Conservation (phyloP, 2,888 invertebrate genomes). For the Spisula subtruncata region DNA sequence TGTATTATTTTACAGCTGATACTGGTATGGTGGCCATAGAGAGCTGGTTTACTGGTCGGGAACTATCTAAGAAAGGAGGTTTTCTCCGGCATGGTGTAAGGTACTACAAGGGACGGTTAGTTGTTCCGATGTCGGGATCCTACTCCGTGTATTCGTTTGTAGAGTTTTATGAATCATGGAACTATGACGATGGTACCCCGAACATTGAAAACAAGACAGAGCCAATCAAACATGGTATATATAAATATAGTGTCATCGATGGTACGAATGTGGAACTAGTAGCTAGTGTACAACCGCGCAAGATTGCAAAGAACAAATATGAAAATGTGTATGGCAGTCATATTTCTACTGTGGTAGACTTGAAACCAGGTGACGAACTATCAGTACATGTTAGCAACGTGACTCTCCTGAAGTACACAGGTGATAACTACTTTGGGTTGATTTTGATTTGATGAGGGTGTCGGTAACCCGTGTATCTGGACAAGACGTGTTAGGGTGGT, state of each 20-base stretch:
- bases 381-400: slow-evolving; percentile 41
- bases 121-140: slow-evolving; percentile 34
- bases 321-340: slow-evolving; percentile 35
- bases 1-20: background rate
- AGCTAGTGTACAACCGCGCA: slow-evolving; percentile 29
- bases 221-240: slow-evolving; percentile 40
- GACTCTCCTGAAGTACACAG: background rate
- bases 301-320: slow-evolving; percentile 21
- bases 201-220: background rate
- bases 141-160: slow-evolving; percentile 38
- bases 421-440: slow-evolving; percentile 45
- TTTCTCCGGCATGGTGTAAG: slow-evolving; percentile 33
- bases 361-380: slow-evolving; percentile 47
- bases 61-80: slow-evolving; percentile 24
- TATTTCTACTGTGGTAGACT: slow-evolving; percentile 30
- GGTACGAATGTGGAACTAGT: slow-evolving; percentile 16
- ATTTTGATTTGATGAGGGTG: slow-evolving; percentile 5
- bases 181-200: background rate
- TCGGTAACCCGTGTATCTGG: too few species aligned
- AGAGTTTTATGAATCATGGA: slow-evolving; percentile 20
- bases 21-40: slow-evolving; percentile 7
- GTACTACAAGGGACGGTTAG: slow-evolving; percentile 39
- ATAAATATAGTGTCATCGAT: slow-evolving; percentile 27
- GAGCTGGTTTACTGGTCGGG: slow-evolving; percentile 6
- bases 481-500: too few species aligned